phyloP scores from a whole-genome alignment of 1,140 invertebrate genomes.

The Drosophila grimshawi region DNA sequence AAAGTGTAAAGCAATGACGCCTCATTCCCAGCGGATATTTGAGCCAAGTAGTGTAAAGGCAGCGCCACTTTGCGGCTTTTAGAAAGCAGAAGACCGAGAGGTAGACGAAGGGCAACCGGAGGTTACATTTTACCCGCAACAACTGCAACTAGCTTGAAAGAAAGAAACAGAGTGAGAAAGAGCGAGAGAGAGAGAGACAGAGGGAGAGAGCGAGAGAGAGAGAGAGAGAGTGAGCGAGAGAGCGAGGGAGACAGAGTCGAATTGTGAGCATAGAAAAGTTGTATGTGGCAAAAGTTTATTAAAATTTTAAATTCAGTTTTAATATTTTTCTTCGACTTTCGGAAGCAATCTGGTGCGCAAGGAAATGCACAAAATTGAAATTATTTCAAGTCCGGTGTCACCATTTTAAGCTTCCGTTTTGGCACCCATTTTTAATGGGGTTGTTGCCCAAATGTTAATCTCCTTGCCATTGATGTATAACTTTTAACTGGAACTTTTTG shows the following conservation, averaged over 20 bases:
- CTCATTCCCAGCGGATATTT: slow-evolving; percentile 64
- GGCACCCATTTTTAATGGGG: slow-evolving; percentile 46
- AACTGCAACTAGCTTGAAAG: slow-evolving; percentile 30
- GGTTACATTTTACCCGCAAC: slow-evolving; percentile 29
- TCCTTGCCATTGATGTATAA: slow-evolving; percentile 65
- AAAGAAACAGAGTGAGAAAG: not conserved
- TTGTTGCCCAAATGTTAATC: slow-evolving; percentile 37
- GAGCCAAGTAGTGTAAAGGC: slow-evolving; percentile 43
- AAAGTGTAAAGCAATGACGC: slow-evolving; percentile 83
- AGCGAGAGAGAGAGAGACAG: slow-evolving; percentile 3
- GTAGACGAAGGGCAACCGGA: not conserved
- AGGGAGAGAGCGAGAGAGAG: not conserved
- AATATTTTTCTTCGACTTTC: slow-evolving; percentile 56
- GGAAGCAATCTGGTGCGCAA: slow-evolving; percentile 48
- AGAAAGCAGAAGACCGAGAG: slow-evolving; percentile 11
- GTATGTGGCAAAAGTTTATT: slow-evolving; percentile 68
- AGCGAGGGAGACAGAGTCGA: not conserved
- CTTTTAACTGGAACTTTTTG: slow-evolving; percentile 50
- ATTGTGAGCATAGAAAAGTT: slow-evolving; percentile 36
- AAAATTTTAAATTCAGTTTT: slow-evolving; percentile 81
- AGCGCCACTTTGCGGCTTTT: slow-evolving; percentile 65
- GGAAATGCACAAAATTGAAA: slow-evolving; percentile 81
- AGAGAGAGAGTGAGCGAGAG: not conserved
- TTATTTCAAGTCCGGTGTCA: slow-evolving; percentile 81
- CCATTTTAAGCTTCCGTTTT: slow-evolving; percentile 64